Base-by-base conservation (phyloP, 1,140 invertebrate genomes). In the Drosophila insularis region DNA sequence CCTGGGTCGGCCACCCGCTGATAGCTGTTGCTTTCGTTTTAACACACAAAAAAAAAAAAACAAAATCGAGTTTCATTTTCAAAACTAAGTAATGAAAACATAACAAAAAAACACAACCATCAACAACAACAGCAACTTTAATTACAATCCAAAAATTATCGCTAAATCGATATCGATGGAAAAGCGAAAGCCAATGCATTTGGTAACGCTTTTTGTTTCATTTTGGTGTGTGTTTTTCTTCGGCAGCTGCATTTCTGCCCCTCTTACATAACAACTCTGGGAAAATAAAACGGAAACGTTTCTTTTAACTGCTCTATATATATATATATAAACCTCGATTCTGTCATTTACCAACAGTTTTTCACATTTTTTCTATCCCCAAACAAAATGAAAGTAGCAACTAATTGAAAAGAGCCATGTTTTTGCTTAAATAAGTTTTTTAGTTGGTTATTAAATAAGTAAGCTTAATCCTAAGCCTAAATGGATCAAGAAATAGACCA, bases 101-200 rank as follows among this genome's bases (percentile, higher is more conserved):
- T 27, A 27, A 27, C 27, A 27, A 27, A 23, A 23, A 27, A 35
- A 35, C 10, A 35, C 32, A 35, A 35, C 32, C 32, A 35, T 8
- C 32, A 35, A 35, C 32, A 35, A 35, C 64, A 46, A 63, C 69
- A 70, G 72, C 81, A 64, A 74, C 70, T 70, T 81, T 71, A 84
- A 85, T 81, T 79, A 77, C 67, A 73, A 66, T 60, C 64, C 23
- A 68, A 67, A 73, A 89, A 86, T 86, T 76, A 89, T 86, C 79
- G 68, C 75, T 63, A 63, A 82, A 74, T 71, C 63, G 78, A 74
- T 43, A 71, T 75, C 78, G 70, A 73, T 63, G 50, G 76, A 73
- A 87, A 89, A 89, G 85, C 80, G 77, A 79, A 79, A 79, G 76
- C 76, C 17, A 21, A 2, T 5, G 43, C 19, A 64, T 74, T 85